Evolutionary conservation across 2,888 invertebrate species (phyloP), one percentile per base, ranked within the genome.

Genomic region (Capitulum mitella): DNA sequence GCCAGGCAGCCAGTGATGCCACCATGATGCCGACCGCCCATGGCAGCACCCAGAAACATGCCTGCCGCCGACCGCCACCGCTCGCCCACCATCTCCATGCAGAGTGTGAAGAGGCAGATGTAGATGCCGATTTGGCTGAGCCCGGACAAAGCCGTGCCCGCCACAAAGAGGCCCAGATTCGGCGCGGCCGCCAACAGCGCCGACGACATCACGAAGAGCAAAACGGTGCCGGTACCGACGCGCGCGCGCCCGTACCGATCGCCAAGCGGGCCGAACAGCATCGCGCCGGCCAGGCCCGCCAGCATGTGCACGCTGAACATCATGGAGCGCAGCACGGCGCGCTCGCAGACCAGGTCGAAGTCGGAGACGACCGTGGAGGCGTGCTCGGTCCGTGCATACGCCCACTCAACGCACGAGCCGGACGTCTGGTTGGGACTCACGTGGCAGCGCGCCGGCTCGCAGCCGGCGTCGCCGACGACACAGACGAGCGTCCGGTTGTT

Each of bases 41-140:
- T 22, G 70, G 70, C 37, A 70, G 5, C 70, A 70, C 37, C 70
- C 70, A 70, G 70, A 70, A 70, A n/a, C 26, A 70, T 8, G 37
- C 70, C 70, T 37, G 70, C 70, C 22, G 22, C 10, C 37, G 70
- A 37, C 19, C 70, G 34, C 19, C 37, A 10, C 40, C 70, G 70
- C 37, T 37, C 37, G 6, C 37, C 70, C 22, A 70, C 37, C 40
- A 22, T 6, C 70, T 70, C 70, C 34, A 70, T 40, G 40, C 70
- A 70, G 37, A 70, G 40, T 32, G 70, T 70, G 70, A 37, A 70
- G 22, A 34, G 19, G 70, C 70, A 70, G 40, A 34, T 37, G 70
- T 70, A 70, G 0, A 22, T 70, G 37, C 37, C 70, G 37, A 37
- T 8, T 19, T 37, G 70, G 6, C 22, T 6, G 26, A 19, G 5